Conservation (phyloP, 1,140 invertebrate genomes). For the Polyergus mexicanus region DNA sequence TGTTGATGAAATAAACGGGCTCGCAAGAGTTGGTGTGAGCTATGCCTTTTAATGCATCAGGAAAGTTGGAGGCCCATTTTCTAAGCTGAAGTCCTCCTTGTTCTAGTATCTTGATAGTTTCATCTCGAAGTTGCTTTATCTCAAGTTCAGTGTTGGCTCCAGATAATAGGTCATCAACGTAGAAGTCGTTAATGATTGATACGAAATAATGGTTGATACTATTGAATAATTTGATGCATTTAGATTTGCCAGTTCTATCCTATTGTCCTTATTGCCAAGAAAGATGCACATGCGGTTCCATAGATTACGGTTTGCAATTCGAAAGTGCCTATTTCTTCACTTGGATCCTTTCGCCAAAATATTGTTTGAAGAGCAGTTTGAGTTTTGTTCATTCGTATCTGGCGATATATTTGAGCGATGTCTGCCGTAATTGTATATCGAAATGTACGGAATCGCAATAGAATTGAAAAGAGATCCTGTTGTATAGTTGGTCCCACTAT, state of each 20-base stretch:
- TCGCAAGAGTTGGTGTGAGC: too few species aligned
- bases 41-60: rapidly evolving
- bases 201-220: not conserved
- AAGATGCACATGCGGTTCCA: not conserved
- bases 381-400: not conserved
- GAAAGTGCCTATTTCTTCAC: not conserved
- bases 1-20: too few species aligned
- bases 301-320: not conserved
- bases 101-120: not conserved
- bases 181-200: not conserved
- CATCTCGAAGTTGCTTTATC: not conserved
- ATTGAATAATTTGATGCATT: not conserved
- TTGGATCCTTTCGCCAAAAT: not conserved
- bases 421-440: not conserved
- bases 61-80: not conserved
- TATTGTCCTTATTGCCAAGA: not conserved
- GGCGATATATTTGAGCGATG: not conserved
- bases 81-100: not conserved
- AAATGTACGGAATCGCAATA: not conserved
- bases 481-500: not conserved
- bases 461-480: not conserved
- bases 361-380: not conserved
- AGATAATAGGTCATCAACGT: not conserved
- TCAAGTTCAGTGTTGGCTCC: not conserved
- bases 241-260: not conserved